Percentiles rank a stretch among this genome's conserved stretches.
Evolutionary conservation across 1,140 invertebrate genomes (phyloP).

Genomic region (Choristoneura fumiferana): DNA sequence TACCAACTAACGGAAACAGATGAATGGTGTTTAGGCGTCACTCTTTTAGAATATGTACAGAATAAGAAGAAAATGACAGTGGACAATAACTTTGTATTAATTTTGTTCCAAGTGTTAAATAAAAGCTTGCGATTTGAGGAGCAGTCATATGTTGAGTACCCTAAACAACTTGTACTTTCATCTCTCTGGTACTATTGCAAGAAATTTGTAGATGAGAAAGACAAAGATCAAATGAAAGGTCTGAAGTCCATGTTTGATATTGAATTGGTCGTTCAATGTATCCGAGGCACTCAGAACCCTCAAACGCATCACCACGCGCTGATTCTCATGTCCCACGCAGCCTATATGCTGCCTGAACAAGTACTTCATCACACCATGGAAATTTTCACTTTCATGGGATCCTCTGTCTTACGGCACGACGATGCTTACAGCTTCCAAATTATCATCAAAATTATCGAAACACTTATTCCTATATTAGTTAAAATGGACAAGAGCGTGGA

Average conservation of each 20-base stretch:
- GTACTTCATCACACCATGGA: constrained; percentile 95
- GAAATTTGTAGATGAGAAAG: constrained; percentile 75
- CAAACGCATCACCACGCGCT: constrained; percentile 96
- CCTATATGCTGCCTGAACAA: constrained; percentile 87
- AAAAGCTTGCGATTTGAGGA: constrained; percentile 89
- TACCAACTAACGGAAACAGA: constrained; percentile 80
- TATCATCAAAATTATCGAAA: constrained; percentile 93
- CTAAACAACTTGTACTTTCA: constrained; percentile 91
- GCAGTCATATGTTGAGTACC: constrained; percentile 91
- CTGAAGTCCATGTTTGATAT: constrained; percentile 85
- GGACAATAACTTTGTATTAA: constrained; percentile 82
- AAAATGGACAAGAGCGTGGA: constrained; percentile 71
- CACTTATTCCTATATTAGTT: constrained; percentile 91
- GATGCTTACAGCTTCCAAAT: constrained; percentile 96
- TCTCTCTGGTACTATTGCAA: constrained; percentile 86
- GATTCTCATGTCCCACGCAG: constrained; percentile 87
- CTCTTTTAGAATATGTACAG: constrained; percentile 91
- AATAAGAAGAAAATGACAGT: constrained; percentile 86
- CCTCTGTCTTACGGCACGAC: constrained; percentile 92
- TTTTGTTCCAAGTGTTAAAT: constrained; percentile 90
- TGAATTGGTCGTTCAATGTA: constrained; percentile 91
- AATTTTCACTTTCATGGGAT: constrained; percentile 97
- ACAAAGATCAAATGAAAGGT: constrained; percentile 72
- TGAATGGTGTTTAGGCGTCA: constrained; percentile 88
- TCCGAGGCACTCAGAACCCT: constrained; percentile 93